Evolutionary conservation across 2,888 invertebrate species (phyloP), one percentile per base, ranked within the genome.

Genomic region (Tuberolachnus salignus): DNA sequence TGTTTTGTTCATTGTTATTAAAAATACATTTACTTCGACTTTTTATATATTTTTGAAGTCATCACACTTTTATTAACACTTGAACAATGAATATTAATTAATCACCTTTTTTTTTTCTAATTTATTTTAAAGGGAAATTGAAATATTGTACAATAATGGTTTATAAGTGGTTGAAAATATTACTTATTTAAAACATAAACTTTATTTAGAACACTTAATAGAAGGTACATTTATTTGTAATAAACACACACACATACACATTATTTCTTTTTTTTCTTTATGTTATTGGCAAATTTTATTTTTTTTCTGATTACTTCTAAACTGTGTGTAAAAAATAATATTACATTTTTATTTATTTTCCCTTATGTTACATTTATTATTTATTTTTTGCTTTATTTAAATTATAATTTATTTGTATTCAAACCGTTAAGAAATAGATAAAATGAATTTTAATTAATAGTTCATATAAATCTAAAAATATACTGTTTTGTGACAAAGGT

Each of bases 1-100:
- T 73, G 34, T 63, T 73, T 55, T 64, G 51, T 73, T 73, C 16
- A 34, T 73, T 64, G 57, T 46, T 55, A 42, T 61, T 46, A 11
- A 34, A 21, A 61, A 61, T 61, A 72, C 49, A 61, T 61, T 61
- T 72, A 72, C 61, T 51, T 72, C 10, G 2, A 61, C 46, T 26
- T 59, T 63, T 71, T 49, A 72, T 59, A 49, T 19, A 14, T 72
- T 46, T 21, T 34, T 61, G 34, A 21, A n/a, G 21, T 34, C 14
- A 46, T 23, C 1, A 42, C 14, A 42, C 8, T 55, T 55, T 55
- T n/a, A n/a, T 44, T 4, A 55, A 42, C 9, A 14, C 42, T 42
- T 42, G 19, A 19, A 55, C 53, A 3, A 42, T 67, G n/a, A 51
- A 21, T 23, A 46, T 57, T 53, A 53, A 57, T 16, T 46, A 23